Evolutionary conservation across 2,113 vertebrate species (phyloP).

Genomic region (Dicentrarchus labrax): DNA sequence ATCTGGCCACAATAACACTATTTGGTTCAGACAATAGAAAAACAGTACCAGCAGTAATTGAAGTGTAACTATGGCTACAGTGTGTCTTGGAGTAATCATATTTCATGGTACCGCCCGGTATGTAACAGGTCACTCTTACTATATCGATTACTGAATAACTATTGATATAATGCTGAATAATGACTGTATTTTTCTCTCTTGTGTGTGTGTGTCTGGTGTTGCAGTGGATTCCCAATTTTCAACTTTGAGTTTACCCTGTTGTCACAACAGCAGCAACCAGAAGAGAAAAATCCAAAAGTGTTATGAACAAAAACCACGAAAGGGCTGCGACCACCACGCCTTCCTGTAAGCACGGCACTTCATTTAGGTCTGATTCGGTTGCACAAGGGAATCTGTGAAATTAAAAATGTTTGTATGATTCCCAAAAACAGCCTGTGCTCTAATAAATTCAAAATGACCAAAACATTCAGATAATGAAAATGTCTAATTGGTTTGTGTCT

Average conservation of each 20-base stretch:
- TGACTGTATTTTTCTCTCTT: not conserved
- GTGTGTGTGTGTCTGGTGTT: not conserved
- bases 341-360: not conserved
- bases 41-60: not conserved
- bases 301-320: not conserved
- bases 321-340: rapidly evolving
- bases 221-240: not conserved
- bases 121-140: no score
- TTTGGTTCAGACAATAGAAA: no score
- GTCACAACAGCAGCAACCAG: not conserved
- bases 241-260: conserved; percentile 4
- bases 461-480: not conserved
- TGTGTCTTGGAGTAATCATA: not conserved
- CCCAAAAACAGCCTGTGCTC: no score
- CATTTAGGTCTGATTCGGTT: no score
- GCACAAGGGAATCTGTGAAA: no score
- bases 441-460: no score
- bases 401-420: no score
- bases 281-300: not conserved
- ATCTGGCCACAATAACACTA: no score
- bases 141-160: not conserved
- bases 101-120: not conserved
- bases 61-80: not conserved
- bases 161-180: not conserved
- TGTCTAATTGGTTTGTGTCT: not conserved